Conservation (phyloP, 2,797 vertebrate genomes). For the Centroberyx gerrardi region DNA sequence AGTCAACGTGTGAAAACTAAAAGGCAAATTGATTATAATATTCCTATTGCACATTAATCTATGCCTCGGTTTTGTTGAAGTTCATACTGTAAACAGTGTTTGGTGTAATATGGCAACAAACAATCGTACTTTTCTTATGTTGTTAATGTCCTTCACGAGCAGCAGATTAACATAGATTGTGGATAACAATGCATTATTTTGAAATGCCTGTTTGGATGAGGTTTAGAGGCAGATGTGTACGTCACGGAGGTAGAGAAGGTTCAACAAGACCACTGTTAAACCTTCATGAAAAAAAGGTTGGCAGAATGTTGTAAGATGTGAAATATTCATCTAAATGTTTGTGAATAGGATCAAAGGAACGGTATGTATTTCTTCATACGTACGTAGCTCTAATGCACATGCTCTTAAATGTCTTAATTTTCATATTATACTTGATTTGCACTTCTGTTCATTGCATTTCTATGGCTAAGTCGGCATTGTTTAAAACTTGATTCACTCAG, state of each 20-base stretch:
- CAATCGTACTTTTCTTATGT: constrained; percentile 15
- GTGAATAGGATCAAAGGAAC: constrained; percentile 40
- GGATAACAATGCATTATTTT: constrained; percentile 8
- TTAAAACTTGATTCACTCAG: constrained; percentile 46
- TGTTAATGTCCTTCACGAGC: constrained; percentile 12
- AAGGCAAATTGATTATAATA: constrained; percentile 54
- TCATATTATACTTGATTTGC: constrained; percentile 75
- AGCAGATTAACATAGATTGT: constrained; percentile 25
- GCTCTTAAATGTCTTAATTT: constrained; percentile 66
- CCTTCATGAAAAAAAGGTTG: constrained; percentile 33
- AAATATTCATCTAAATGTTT: constrained; percentile 36
- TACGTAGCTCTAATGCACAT: constrained; percentile 55
- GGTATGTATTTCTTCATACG: constrained; percentile 65
- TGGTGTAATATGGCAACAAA: constrained; percentile 5
- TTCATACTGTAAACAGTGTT: constrained; percentile 9
- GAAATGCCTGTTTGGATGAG: constrained; percentile 40
- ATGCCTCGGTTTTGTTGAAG: constrained; percentile 22
- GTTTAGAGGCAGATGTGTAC: constrained; percentile 34
- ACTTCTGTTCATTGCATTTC: constrained; percentile 71
- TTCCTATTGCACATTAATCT: constrained; percentile 22
- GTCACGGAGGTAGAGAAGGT: constrained; percentile 35
- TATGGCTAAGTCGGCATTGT: constrained; percentile 34
- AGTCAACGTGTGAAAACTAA: constrained; percentile 18
- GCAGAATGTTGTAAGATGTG: constrained; percentile 58
- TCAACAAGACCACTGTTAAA: constrained; percentile 20